phyloP scores from a whole-genome alignment of 1,140 invertebrate genomes.

The Ostrea denselamellosa region DNA sequence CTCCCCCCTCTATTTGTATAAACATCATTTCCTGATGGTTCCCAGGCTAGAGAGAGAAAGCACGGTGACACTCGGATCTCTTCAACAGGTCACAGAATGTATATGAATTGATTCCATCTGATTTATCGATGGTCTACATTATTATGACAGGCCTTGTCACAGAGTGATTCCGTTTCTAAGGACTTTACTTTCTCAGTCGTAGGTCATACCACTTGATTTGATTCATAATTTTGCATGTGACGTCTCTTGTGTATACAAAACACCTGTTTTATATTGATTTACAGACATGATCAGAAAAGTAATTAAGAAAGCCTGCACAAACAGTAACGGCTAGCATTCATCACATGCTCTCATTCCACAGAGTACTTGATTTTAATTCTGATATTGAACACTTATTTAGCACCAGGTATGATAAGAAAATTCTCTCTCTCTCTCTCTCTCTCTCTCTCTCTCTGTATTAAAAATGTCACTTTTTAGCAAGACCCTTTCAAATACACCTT shows the following conservation, averaged over 20 bases:
- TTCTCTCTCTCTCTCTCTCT: background rate
- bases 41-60: background rate
- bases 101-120: background rate
- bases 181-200: background rate
- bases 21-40: background rate
- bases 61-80: background rate
- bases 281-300: background rate
- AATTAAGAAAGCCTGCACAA: too few relatives aligned
- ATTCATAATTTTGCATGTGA: background rate
- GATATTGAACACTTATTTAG: constrained; percentile 3
- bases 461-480: background rate
- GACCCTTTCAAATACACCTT: background rate
- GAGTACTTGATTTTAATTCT: background rate
- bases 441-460: background rate
- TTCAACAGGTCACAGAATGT: background rate
- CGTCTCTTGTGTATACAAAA: background rate
- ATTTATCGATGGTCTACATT: background rate
- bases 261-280: constrained; percentile 17
- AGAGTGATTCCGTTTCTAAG: background rate
- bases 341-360: background rate
- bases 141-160: background rate
- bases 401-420: background rate
- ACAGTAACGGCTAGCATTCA: too few relatives aligned
- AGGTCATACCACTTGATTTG: background rate
- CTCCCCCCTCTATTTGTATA: background rate